phyloP scores from a whole-genome alignment of 2,888 invertebrate species.

The Leptothorax acervorum region DNA sequence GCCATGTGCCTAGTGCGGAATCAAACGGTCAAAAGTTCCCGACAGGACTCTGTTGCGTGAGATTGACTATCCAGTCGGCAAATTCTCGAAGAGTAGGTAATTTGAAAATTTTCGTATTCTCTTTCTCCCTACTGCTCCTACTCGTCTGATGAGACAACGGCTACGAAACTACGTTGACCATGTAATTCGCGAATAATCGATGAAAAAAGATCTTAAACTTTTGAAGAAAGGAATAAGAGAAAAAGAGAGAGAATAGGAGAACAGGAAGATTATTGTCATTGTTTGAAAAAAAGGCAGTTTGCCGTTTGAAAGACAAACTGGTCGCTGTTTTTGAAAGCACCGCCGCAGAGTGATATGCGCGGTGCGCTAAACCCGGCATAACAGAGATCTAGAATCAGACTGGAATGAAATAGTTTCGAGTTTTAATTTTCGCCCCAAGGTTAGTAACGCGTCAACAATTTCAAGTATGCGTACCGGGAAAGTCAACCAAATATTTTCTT shows the following conservation, averaged over 20 bases:
- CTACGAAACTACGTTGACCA: not conserved
- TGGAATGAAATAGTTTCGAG: constrained; percentile 4
- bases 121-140: not conserved
- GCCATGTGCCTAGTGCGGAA: not conserved
- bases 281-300: not conserved
- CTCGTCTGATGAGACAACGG: not conserved
- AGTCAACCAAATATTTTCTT: not conserved
- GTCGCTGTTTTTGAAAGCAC: not conserved
- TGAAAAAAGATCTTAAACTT: not conserved
- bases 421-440: not conserved
- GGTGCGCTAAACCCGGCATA: not conserved
- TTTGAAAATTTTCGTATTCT: not conserved
- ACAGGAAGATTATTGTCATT: not conserved
- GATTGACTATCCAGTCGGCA: not conserved
- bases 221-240: not conserved
- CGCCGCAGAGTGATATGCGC: not conserved
- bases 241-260: not conserved
- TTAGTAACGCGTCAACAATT: not conserved
- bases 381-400: not conserved
- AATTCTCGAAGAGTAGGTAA: not conserved
- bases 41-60: not conserved
- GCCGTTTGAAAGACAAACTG: too few relatives aligned
- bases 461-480: not conserved
- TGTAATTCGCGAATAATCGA: not conserved
- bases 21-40: not conserved